A percentile compares a stretch with the other conserved stretches of the same genome.
phyloP scores from a whole-genome alignment of 2,888 invertebrate species.

The Rugalucina vietnamica region DNA sequence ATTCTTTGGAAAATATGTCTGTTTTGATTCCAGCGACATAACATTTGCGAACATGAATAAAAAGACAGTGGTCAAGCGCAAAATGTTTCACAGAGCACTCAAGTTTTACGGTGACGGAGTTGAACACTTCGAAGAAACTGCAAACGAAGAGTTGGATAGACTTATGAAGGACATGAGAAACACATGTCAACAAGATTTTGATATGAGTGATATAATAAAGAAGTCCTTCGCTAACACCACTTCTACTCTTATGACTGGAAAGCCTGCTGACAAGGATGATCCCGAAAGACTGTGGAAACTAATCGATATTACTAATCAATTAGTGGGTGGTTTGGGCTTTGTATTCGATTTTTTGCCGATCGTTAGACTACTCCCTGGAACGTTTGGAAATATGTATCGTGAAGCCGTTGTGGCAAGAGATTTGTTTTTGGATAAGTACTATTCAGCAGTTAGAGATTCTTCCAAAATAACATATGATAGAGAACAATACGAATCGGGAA shows the following conservation, averaged over 20 bases:
- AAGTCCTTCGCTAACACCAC: background rate
- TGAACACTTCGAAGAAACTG: background rate
- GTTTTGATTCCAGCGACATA: background rate
- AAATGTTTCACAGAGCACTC: background rate
- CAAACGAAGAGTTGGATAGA: background rate
- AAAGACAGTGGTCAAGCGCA: background rate
- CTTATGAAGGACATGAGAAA: background rate
- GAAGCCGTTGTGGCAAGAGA: background rate
- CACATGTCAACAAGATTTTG: background rate
- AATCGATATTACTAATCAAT: background rate
- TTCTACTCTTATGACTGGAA: background rate
- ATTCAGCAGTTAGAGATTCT: background rate
- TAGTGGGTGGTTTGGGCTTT: background rate
- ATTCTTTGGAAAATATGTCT: background rate
- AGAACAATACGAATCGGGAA: background rate
- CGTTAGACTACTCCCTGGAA: background rate
- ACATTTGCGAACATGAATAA: background rate
- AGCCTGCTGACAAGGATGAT: background rate
- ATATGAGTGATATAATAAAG: background rate
- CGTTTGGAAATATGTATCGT: background rate
- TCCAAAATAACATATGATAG: too few species aligned
- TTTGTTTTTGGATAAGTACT: background rate
- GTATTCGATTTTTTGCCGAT: background rate
- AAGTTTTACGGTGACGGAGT: background rate
- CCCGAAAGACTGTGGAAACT: background rate